These are phyloP conservation scores for Venustoraphidia nigricollis DNA, from an alignment of 2,888 invertebrate species.

Conservation along the genomic window DNA sequence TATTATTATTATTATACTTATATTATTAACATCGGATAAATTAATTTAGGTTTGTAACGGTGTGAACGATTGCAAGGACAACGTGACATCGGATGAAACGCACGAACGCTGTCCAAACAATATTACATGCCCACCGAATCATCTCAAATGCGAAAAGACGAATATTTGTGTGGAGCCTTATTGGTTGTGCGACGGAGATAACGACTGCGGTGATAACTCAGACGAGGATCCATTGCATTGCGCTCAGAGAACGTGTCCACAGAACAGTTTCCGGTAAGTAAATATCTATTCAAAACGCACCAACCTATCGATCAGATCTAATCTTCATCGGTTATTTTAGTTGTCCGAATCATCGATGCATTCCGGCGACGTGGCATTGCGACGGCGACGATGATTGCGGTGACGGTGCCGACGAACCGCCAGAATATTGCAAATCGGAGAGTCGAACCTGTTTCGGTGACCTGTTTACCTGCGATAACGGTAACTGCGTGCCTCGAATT, in stretches of 20 bases:
- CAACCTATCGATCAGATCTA: neutral
- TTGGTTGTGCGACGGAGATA: conserved; percentile 95
- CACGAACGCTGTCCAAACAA: conserved; percentile 76
- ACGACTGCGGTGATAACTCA: conserved; percentile 90
- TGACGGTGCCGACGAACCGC: conserved; percentile 81
- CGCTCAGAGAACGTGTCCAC: conserved; percentile 75
- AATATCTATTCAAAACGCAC: conserved; percentile 1
- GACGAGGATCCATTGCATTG: conserved; percentile 85
- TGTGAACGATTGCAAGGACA: conserved; percentile 87
- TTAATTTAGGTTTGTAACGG: conserved; percentile 60
- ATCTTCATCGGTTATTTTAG: conserved; percentile 22
- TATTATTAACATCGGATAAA: neutral
- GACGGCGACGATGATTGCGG: conserved; percentile 92
- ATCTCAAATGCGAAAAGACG: conserved; percentile 84
- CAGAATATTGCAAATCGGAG: conserved; percentile 85
- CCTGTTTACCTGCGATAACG: conserved; percentile 90
- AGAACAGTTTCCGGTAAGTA: conserved; percentile 59
- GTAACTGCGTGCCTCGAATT: conserved; percentile 87
- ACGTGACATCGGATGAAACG: conserved; percentile 80
- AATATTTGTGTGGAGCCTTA: conserved; percentile 96
- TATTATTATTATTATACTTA: no score
- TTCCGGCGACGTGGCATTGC: conserved; percentile 93
- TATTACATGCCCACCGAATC: conserved; percentile 77
- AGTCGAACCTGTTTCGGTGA: conserved; percentile 90
- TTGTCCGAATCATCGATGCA: conserved; percentile 85